Base-by-base conservation (phyloP, 2,797 vertebrate species). In the Syngnathus rostellatus region DNA sequence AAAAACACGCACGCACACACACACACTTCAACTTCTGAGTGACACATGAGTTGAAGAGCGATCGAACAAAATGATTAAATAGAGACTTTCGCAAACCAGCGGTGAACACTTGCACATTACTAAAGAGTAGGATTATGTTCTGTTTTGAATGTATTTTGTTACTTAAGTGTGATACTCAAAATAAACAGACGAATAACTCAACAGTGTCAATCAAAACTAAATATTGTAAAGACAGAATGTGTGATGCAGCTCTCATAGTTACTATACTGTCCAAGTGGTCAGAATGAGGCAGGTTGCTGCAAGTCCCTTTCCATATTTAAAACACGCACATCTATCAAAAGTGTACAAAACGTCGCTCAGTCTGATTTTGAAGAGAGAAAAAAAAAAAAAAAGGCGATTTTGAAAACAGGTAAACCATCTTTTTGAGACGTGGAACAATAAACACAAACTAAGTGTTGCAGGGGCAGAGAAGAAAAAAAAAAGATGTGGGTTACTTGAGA, bases 401-500 rank as follows among this genome's bases (percentile, higher is more conserved):
- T 37, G 2, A 48, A 83, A 82, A 88, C 72, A 75, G 1, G 14
- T 64, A 76, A 67, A 51, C 66, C 62, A 77, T 72, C 69, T 64
- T 48, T 70, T 21, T 53, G 50, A 69, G 73, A 21, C 11, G 51
- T 50, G 43, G 71, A 68, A 81, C 38, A 78, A 69, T 69, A 64
- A 53, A 51, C 54, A 39, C 46, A 64, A 48, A 31, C 23, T 25
- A 23, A 25, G 16, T 39, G 6, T 19, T 4, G 48, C 19, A n/a
- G 1, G 5, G 23, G 23, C 2, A 8, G 6, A 10, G 11, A 3
- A 37, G n/a, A 64, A 23, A 23, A 23, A 23, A 50, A 38, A 64
- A 50, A 10, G 16, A 38, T 66, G 43, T 53, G 62, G 67, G 67
- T 81, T 89, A 98, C 77, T 96, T 95, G 72, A 98, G 90, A 70